phyloP scores from a whole-genome alignment of 2,888 invertebrate genomes.

The Lepas anatifera region DNA sequence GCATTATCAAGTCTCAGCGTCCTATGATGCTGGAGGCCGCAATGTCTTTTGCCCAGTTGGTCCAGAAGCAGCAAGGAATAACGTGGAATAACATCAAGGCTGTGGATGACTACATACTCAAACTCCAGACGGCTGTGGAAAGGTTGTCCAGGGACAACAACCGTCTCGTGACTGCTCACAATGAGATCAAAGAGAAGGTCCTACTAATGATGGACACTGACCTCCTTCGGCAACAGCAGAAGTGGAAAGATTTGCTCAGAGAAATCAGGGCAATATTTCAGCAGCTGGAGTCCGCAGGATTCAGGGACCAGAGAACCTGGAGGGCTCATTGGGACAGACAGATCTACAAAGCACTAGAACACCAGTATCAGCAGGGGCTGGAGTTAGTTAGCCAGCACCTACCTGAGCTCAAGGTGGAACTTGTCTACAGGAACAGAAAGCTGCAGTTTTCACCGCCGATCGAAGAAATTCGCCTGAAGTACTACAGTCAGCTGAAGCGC shows the following conservation, averaged over 20 bases:
- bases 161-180: constrained; percentile 35
- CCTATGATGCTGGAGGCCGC: constrained; percentile 94
- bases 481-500: constrained; percentile 78
- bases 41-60: constrained; percentile 72
- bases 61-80: constrained; percentile 69
- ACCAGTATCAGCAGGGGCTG: constrained; percentile 74
- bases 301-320: constrained; percentile 76
- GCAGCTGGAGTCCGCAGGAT: constrained; percentile 34
- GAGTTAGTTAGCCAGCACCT: constrained; percentile 75
- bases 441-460: constrained; percentile 73
- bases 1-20: constrained; percentile 89
- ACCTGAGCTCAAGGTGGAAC: constrained; percentile 76
- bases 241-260: constrained; percentile 81
- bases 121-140: constrained; percentile 65
- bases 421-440: constrained; percentile 45
- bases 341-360: constrained; percentile 80
- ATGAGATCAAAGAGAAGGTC: constrained; percentile 38
- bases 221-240: constrained; percentile 67
- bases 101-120: constrained; percentile 71
- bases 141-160: constrained; percentile 62
- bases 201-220: constrained; percentile 64
- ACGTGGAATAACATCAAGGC: constrained; percentile 85
- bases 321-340: constrained; percentile 89
- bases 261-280: constrained; percentile 55
- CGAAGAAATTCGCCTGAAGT: constrained; percentile 74